These are phyloP conservation scores for Ectemnius continuus DNA, from an alignment of 2,888 invertebrate genomes.

Conservation along the genomic window DNA sequence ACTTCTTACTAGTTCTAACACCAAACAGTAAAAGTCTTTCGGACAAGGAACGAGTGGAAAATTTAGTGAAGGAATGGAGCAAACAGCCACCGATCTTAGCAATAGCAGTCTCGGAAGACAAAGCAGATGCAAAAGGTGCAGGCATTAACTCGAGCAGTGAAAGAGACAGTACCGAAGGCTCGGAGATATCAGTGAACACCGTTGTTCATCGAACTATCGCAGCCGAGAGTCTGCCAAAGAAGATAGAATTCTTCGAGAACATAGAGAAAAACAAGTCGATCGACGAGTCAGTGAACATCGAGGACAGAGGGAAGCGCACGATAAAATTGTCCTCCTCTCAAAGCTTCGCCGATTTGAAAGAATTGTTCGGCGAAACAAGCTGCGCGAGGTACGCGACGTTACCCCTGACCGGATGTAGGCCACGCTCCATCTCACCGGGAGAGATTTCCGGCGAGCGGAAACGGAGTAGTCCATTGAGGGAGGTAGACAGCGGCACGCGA, in stretches of 20 bases:
- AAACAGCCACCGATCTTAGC: slow-evolving; percentile 72
- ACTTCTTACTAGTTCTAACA: slow-evolving; percentile 78
- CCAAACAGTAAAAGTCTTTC: slow-evolving; percentile 69
- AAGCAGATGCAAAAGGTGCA: slow-evolving; percentile 30
- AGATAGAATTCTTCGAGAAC: slow-evolving; percentile 90
- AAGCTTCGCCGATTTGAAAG: slow-evolving; percentile 87
- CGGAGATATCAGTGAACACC: slow-evolving; percentile 85
- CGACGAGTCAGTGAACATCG: slow-evolving; percentile 56
- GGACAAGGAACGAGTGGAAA: slow-evolving; percentile 72
- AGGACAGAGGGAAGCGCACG: slow-evolving; percentile 41
- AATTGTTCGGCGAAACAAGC: slow-evolving; percentile 88
- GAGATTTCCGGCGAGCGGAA: slow-evolving; percentile 36
- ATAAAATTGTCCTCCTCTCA: slow-evolving; percentile 80
- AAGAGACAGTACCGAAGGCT: slow-evolving; percentile 85
- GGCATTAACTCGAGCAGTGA: slow-evolving; percentile 81
- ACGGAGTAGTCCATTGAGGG: slow-evolving; percentile 68
- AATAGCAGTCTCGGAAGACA: slow-evolving; percentile 8
- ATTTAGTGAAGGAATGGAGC: slow-evolving; percentile 78
- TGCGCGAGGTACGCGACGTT: slow-evolving; percentile 79
- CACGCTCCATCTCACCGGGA: slow-evolving; percentile 80
- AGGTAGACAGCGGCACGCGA: slow-evolving; percentile 40
- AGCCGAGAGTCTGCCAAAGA: slow-evolving; percentile 83
- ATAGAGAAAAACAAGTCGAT: slow-evolving; percentile 79
- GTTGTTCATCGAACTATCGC: slow-evolving; percentile 82
- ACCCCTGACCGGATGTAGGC: slow-evolving; percentile 12